phyloP scores from a whole-genome alignment of 2,797 vertebrate genomes.

The Esox masquinongy region DNA sequence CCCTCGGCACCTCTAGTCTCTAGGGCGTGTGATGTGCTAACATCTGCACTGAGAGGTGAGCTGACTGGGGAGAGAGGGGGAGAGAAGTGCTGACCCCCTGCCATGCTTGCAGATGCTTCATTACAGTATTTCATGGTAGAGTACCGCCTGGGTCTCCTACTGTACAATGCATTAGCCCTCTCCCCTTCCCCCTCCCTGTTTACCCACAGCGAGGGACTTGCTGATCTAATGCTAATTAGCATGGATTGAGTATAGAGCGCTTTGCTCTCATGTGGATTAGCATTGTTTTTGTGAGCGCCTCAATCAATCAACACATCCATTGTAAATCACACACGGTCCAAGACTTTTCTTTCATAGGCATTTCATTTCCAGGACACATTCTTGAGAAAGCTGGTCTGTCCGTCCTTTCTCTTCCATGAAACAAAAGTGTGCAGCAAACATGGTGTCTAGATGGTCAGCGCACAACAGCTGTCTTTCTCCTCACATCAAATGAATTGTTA shows the following conservation, averaged over 20 bases:
- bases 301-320: neutral
- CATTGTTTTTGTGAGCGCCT: slow-evolving; percentile 28
- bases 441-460: slow-evolving; percentile 36
- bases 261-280: slow-evolving; percentile 34
- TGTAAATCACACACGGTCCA: neutral
- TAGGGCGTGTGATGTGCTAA: slow-evolving; percentile 39
- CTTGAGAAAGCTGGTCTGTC: slow-evolving; percentile 11
- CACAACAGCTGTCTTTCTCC: slow-evolving; percentile 27
- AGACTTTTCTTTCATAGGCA: neutral
- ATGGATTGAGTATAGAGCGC: slow-evolving; percentile 49
- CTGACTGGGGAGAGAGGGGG: slow-evolving; percentile 17
- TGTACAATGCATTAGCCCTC: slow-evolving; percentile 22
- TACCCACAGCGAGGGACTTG: slow-evolving; percentile 38
- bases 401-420: too few relatives aligned
- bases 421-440: neutral
- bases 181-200: slow-evolving; percentile 30
- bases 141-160: slow-evolving; percentile 44
- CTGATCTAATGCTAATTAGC: slow-evolving; percentile 61
- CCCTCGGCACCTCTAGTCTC: slow-evolving; percentile 37
- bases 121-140: slow-evolving; percentile 27
- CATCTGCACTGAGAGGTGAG: slow-evolving; percentile 51
- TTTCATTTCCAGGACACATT: slow-evolving; percentile 22
- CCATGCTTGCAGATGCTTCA: slow-evolving; percentile 66
- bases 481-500: too few relatives aligned
- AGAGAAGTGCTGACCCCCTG: slow-evolving; percentile 39